Evolutionary conservation across 2,797 vertebrate species (phyloP).

Genomic region (Balearica regulorum): DNA sequence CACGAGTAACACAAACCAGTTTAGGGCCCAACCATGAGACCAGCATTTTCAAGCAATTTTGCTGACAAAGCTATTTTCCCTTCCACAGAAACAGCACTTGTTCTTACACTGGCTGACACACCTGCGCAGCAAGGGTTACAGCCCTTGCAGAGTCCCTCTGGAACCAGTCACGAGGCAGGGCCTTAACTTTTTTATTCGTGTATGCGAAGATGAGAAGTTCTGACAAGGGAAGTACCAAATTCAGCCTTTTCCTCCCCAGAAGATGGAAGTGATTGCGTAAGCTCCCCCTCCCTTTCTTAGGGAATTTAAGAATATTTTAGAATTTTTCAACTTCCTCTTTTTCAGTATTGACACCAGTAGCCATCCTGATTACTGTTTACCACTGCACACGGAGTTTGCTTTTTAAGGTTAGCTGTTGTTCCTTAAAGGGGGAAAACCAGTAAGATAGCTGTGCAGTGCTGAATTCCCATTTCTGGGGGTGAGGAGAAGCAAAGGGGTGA

Average conservation of each 20-base stretch:
- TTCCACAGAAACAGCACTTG: neutral
- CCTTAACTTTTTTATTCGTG: neutral
- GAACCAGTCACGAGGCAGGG: neutral
- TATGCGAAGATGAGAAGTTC: neutral
- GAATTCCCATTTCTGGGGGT: neutral
- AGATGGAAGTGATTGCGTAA: neutral
- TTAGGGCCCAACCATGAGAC: neutral
- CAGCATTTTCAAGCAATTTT: neutral
- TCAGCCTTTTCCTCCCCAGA: slow-evolving; percentile 3
- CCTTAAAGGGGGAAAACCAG: neutral
- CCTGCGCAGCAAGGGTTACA: neutral
- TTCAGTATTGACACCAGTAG: neutral
- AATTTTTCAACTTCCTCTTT: slow-evolving; percentile 5
- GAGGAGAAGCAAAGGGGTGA: neutral
- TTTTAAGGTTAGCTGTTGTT: neutral
- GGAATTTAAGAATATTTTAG: neutral
- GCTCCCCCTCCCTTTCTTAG: neutral
- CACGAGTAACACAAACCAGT: neutral
- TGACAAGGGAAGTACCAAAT: slow-evolving; percentile 37
- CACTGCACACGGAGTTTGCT: neutral
- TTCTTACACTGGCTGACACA: neutral
- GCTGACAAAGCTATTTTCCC: neutral
- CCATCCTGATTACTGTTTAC: neutral
- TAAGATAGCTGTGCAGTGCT: neutral
- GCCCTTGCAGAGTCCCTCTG: neutral